Evolutionary conservation across 2,113 vertebrate species (phyloP).

Genomic region (Pangasianodon hypophthalmus): DNA sequence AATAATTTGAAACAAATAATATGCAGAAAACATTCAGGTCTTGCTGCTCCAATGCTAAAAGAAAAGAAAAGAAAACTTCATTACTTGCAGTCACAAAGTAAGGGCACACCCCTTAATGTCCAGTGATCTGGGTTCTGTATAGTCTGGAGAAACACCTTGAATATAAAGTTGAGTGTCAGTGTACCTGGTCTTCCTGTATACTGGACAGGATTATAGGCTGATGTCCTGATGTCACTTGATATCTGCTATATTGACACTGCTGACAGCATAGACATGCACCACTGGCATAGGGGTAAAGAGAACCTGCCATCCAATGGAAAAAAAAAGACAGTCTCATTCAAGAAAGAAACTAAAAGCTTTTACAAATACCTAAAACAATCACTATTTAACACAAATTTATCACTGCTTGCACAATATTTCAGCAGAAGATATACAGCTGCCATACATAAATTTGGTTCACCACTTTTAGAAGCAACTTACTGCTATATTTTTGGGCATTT

Average conservation of each 20-base stretch:
- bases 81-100: constrained; percentile 81
- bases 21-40: neutral
- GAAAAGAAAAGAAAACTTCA: neutral
- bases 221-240: constrained; percentile 48
- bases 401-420: neutral
- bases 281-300: constrained; percentile 82
- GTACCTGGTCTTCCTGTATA: constrained; percentile 80
- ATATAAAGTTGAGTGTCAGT: constrained; percentile 82
- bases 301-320: constrained; percentile 66
- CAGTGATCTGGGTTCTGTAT: constrained; percentile 76
- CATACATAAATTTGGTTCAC: neutral
- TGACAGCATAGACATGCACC: constrained; percentile 81
- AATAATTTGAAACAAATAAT: neutral
- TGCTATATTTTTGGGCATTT: neutral
- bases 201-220: constrained; percentile 76
- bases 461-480: neutral
- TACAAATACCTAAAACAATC: neutral
- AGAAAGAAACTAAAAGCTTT: neutral
- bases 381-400: neutral
- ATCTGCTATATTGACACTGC: constrained; percentile 58
- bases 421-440: neutral
- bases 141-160: constrained; percentile 74
- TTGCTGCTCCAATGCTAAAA: neutral
- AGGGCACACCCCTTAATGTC: constrained; percentile 78
- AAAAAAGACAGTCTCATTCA: neutral